Conservation (phyloP, 2,113 vertebrate genomes). For the Corythornis vintsioides region DNA sequence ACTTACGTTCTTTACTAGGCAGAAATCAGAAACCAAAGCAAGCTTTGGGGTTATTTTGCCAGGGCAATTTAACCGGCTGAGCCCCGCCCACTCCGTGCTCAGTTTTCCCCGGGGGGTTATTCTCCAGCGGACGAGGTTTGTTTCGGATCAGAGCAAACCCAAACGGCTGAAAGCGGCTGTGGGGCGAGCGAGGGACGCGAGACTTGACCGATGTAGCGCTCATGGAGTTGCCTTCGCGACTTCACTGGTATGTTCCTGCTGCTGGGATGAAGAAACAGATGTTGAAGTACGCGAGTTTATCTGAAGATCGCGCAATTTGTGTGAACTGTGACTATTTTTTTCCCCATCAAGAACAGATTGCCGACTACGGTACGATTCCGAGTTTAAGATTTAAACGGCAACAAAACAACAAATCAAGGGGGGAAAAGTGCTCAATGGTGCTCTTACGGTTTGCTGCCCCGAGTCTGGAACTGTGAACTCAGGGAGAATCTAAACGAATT, state of each 20-base stretch:
- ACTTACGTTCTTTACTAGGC: accelerated
- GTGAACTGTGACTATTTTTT: not conserved
- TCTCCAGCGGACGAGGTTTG: not conserved
- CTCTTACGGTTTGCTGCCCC: not conserved
- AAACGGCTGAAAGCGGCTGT: not conserved
- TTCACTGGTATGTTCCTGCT: accelerated
- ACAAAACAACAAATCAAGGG: not conserved
- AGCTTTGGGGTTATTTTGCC: accelerated
- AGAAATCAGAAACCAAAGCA: not conserved
- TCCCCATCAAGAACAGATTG: not conserved
- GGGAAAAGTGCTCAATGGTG: not conserved
- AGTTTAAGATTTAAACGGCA: not conserved
- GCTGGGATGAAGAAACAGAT: accelerated
- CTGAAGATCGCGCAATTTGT: not conserved
- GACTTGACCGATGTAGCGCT: not conserved
- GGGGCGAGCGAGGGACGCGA: not conserved
- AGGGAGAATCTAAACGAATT: not conserved
- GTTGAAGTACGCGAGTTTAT: not conserved
- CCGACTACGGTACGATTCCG: not conserved
- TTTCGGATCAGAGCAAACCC: not conserved
- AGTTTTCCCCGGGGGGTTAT: not conserved
- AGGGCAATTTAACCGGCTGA: not conserved
- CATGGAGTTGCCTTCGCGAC: not conserved
- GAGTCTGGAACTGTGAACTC: not conserved
- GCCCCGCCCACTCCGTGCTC: not conserved